phyloP scores from a whole-genome alignment of 2,797 vertebrate genomes.

The Carcharodon carcharias region DNA sequence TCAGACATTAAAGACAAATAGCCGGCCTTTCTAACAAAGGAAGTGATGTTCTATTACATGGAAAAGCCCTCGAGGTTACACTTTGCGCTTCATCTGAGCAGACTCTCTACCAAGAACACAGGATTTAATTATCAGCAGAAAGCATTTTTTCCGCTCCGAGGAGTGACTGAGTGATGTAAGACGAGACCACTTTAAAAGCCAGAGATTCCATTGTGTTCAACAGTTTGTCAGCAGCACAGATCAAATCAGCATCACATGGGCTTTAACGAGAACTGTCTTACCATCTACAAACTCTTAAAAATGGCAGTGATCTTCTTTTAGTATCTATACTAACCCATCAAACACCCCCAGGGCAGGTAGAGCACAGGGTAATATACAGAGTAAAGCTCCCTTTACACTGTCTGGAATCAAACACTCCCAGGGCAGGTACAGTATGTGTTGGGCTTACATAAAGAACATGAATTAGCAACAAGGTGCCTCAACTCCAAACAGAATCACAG shows the following conservation, averaged over 20 bases:
- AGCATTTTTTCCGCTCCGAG: constrained; percentile 23
- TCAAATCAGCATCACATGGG: constrained; percentile 21
- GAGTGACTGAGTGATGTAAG: constrained; percentile 23
- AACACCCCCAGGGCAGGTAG: not conserved
- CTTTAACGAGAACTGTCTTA: constrained; percentile 7
- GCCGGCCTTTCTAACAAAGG: constrained; percentile 21
- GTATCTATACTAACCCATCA: not conserved
- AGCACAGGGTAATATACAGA: not conserved
- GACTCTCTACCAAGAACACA: constrained; percentile 14
- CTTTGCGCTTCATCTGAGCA: constrained; percentile 19
- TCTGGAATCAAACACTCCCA: not conserved
- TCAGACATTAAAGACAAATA: constrained; percentile 33
- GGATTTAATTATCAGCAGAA: constrained; percentile 35
- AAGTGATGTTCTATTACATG: constrained; percentile 24
- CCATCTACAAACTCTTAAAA: not conserved
- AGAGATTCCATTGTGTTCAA: constrained; percentile 1
- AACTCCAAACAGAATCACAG: not conserved
- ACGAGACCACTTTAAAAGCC: constrained; percentile 24
- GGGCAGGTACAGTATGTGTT: not conserved
- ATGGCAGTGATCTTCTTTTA: not conserved
- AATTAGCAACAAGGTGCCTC: not conserved
- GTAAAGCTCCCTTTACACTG: not conserved
- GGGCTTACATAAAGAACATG: not conserved
- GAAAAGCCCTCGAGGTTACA: constrained; percentile 26
- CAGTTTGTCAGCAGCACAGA: not conserved